Evolutionary conservation across 2,888 invertebrate species (phyloP).

Genomic region (Macrosiphum euphorbiae): DNA sequence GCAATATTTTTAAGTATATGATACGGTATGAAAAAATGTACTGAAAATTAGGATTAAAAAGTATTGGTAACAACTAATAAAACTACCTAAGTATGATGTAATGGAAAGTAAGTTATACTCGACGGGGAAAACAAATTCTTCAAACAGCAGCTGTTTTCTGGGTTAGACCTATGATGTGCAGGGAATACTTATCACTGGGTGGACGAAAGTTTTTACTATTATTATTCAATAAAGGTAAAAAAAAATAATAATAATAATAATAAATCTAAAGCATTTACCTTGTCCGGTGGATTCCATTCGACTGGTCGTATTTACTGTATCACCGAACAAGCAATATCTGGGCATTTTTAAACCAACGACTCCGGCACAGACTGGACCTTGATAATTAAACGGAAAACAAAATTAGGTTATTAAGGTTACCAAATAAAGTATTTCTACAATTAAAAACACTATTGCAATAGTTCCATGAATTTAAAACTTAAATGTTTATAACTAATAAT

Average conservation of each 20-base stretch:
- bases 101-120: background rate
- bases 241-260: background rate
- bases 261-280: conserved; percentile 73
- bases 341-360: conserved; percentile 96
- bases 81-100: background rate
- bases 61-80: background rate
- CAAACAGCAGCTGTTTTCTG: background rate
- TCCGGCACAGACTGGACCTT: conserved; percentile 91
- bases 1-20: background rate
- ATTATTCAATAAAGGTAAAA: background rate
- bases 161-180: background rate
- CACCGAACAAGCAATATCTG: conserved; percentile 91
- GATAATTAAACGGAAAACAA: background rate
- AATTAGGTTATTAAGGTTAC: background rate
- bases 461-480: background rate
- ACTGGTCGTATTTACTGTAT: conserved; percentile 92
- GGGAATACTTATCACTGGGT: background rate
- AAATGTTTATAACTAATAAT: background rate
- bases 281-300: conserved; percentile 88
- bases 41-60: background rate
- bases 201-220: background rate
- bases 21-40: background rate
- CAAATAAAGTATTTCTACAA: background rate
- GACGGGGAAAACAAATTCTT: background rate
- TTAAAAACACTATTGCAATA: background rate